Base-by-base conservation (phyloP, 2,888 invertebrate genomes). In the Conops quadrifasciatus region DNA sequence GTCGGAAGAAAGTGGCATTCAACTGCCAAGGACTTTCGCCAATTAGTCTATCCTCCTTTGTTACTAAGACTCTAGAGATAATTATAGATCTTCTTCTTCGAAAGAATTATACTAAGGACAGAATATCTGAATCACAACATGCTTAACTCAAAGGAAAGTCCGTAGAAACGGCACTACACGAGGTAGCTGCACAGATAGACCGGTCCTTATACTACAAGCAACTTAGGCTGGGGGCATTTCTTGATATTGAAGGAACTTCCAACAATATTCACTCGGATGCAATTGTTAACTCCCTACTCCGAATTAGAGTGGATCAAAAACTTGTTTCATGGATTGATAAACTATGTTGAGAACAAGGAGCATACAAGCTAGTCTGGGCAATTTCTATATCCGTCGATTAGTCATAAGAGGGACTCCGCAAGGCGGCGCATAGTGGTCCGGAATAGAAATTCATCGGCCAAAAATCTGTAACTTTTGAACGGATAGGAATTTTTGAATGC, bases 181-280 rank as follows among this genome's bases (percentile, higher is more conserved):
- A 58, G 28, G 26, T 58, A 26, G 58, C 26, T 21, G 36, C 21
- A 15, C 24, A 15, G 7, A 62, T 62, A 11, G 62, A 62, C 11
- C 16, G 36, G 11, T 43, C 62, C 9, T n/a, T 59, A 24, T 7
- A 59, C 16, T 59, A 30, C 24, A 59, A 59, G 59, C 59, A 59
- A 30, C 16, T 28, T 59, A 30, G 9, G 7, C 2, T 59, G 59
- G 59, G 59, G 3, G 59, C 59, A 3, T 59, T 59, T n/a, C 59
- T 59, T 11, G 59, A 59, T 30, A 59, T 59, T 59, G 59, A 59
- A 30, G 59, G 59, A 13, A 4, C 59, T 16, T 59, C 16, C 24
- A 59, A 59, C 59, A 59, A 59, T 59, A 30, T 59, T 11, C 24
- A 59, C n/a, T 28, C 24, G 16, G 30, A 59, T 28, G 59, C 59